phyloP scores from a whole-genome alignment of 2,888 invertebrate species.

The Liodrosophila aerea region DNA sequence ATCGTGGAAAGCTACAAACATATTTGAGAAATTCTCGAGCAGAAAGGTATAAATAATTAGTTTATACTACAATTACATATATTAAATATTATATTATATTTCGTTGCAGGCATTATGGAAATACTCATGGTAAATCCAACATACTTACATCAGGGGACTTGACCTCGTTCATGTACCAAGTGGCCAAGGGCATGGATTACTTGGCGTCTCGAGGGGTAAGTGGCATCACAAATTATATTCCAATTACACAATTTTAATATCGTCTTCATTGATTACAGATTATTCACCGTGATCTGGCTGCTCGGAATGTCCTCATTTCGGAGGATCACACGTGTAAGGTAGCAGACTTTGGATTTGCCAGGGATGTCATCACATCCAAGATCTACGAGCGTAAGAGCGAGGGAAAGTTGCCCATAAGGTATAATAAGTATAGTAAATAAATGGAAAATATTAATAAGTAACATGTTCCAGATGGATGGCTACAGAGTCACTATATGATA shows the following conservation, averaged over 20 bases:
- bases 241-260: no score
- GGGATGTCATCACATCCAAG: constrained; percentile 93
- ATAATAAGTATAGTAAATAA: constrained; percentile 15
- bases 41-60: constrained; percentile 84
- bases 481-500: constrained; percentile 96
- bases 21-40: constrained; percentile 93
- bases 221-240: no score
- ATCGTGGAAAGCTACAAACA: constrained; percentile 93
- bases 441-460: not conserved
- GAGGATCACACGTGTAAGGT: constrained; percentile 95
- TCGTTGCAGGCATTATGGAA: constrained; percentile 80
- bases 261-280: constrained; percentile 84
- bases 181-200: constrained; percentile 94
- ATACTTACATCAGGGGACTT: constrained; percentile 92
- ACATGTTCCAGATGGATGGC: constrained; percentile 93
- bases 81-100: constrained; percentile 4
- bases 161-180: constrained; percentile 95
- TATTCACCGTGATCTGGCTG: constrained; percentile 95
- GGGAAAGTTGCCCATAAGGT: constrained; percentile 89
- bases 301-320: constrained; percentile 92
- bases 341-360: constrained; percentile 96
- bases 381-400: constrained; percentile 94
- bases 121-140: constrained; percentile 86
- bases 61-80: no score
- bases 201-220: constrained; percentile 91